Conservation (phyloP, 1,140 invertebrate genomes). For the Pseudomyrmex pallidus region DNA sequence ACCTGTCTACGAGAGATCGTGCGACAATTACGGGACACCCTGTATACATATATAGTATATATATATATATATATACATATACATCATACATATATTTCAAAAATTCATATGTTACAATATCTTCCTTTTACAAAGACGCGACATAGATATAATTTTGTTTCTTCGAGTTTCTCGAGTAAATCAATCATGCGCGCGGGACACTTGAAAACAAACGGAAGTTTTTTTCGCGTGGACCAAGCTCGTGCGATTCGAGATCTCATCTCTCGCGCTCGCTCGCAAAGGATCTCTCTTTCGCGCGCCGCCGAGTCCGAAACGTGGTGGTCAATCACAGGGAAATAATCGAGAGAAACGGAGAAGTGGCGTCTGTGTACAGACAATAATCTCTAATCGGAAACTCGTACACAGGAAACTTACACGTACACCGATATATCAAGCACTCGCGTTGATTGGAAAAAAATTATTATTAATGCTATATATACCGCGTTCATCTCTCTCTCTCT, state of each 20-base stretch:
- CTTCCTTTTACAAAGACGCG: slow-evolving; percentile 53
- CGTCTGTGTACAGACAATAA: neutral
- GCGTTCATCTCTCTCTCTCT: neutral
- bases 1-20: too few species aligned
- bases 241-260: slow-evolving; percentile 38
- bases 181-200: slow-evolving; percentile 31
- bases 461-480: neutral
- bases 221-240: neutral
- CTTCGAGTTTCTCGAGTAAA: slow-evolving; percentile 30
- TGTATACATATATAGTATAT: neutral
- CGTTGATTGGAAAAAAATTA: neutral
- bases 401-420: slow-evolving; percentile 37
- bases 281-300: slow-evolving; percentile 36
- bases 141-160: slow-evolving; percentile 33
- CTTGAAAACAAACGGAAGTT: slow-evolving; percentile 34
- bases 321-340: neutral
- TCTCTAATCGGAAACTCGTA: slow-evolving; percentile 56
- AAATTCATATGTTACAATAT: slow-evolving; percentile 38
- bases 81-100: slow-evolving; percentile 17
- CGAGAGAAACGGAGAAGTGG: slow-evolving; percentile 28
- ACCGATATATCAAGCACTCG: slow-evolving; percentile 38
- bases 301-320: slow-evolving; percentile 12
- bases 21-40: neutral
- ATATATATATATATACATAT: slow-evolving; percentile 41
- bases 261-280: neutral